Percentiles rank a stretch among this genome's conserved stretches.
Conservation (phyloP, 2,888 invertebrate species). For the Tetrapedia diversipes region DNA sequence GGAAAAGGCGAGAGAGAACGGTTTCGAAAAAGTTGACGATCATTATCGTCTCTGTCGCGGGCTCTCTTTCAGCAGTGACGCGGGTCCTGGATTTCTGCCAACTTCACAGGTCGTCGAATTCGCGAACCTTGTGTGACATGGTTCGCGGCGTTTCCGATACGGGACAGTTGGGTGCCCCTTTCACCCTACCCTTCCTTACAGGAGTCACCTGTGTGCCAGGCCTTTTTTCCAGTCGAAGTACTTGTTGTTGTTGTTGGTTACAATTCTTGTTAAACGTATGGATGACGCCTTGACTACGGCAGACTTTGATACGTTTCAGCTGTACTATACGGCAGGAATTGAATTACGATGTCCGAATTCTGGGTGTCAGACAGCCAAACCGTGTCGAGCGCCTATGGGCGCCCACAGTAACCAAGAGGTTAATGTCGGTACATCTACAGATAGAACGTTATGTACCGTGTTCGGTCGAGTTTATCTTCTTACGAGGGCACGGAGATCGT, state of each 20-base stretch:
- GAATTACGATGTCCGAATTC: too few species aligned
- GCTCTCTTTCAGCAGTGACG: slow-evolving; percentile 32
- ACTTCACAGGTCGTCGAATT: slow-evolving; percentile 34
- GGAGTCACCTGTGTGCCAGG: neutral
- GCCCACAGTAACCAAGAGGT: too few species aligned
- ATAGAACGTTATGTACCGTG: neutral
- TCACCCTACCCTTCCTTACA: too few species aligned
- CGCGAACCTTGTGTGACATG: slow-evolving; percentile 5
- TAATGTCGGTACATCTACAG: neutral
- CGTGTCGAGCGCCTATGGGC: too few species aligned
- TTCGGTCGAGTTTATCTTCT: slow-evolving; percentile 2
- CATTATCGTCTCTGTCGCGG: slow-evolving; percentile 27
- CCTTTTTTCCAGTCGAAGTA: neutral
- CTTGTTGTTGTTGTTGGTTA: too few species aligned
- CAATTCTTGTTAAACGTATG: too few species aligned
- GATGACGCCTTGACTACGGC: too few species aligned
- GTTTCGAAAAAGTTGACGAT: slow-evolving; percentile 36
- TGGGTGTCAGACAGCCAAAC: too few species aligned
- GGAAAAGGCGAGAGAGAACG: slow-evolving; percentile 9
- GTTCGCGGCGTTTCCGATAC: slow-evolving; percentile 32
- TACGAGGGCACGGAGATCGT: neutral
- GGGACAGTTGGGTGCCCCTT: slow-evolving; percentile 1
- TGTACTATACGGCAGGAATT: too few species aligned
- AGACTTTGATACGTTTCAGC: too few species aligned
- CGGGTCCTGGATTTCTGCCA: slow-evolving; percentile 46